Evolutionary conservation across 2,797 vertebrate genomes (phyloP).

Genomic region (Eurystomus glaucurus): DNA sequence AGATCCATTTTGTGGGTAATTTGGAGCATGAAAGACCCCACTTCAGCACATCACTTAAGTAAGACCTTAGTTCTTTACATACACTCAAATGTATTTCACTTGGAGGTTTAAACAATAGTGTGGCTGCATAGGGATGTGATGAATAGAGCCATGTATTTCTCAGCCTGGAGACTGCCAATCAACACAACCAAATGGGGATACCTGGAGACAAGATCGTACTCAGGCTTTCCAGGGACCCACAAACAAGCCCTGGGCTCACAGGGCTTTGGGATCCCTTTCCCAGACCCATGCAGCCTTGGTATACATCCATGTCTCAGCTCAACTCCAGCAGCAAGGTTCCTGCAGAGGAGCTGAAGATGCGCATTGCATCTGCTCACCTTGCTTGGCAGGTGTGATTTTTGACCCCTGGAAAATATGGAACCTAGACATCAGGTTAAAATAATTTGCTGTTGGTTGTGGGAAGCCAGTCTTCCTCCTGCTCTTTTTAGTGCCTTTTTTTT

Average conservation of each 20-base stretch:
- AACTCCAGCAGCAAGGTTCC: neutral
- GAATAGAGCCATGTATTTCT: neutral
- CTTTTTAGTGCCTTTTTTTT: neutral
- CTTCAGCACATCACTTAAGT: neutral
- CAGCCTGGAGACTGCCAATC: neutral
- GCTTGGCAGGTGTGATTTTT: neutral
- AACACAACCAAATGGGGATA: neutral
- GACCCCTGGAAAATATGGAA: neutral
- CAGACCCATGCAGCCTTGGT: neutral
- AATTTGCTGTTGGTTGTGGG: neutral
- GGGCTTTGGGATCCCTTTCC: neutral
- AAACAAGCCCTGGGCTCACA: neutral
- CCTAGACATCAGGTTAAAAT: neutral
- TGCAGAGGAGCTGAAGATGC: accelerated
- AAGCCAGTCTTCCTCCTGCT: neutral
- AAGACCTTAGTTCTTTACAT: neutral
- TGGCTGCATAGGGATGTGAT: neutral
- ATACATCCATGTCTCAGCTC: accelerated
- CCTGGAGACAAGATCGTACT: neutral
- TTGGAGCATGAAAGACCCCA: neutral
- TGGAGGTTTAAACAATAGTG: neutral
- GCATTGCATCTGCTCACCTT: accelerated
- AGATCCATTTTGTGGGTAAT: neutral
- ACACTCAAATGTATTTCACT: neutral
- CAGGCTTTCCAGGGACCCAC: neutral